Conservation (phyloP, 2,888 invertebrate species). For the Ellobium chinense region DNA sequence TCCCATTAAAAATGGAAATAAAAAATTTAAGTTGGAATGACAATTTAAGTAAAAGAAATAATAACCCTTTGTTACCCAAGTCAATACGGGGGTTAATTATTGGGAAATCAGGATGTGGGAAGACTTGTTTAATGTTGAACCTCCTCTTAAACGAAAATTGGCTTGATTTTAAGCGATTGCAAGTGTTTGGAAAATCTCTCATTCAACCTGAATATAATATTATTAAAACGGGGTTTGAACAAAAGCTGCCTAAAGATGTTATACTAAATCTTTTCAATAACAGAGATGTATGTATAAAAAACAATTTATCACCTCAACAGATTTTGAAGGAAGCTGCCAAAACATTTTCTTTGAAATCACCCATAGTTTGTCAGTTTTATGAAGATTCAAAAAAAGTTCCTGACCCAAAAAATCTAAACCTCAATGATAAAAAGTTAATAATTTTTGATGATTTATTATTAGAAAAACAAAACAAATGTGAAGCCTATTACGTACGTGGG, state of each 20-base stretch:
- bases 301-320: no score
- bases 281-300: background rate
- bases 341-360: background rate
- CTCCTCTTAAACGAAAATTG: constrained; percentile 29
- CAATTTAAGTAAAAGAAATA: background rate
- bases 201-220: constrained; percentile 51
- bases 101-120: constrained; percentile 47
- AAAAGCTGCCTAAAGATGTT: constrained; percentile 27
- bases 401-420: background rate
- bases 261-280: constrained; percentile 4
- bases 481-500: background rate
- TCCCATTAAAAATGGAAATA: background rate
- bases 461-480: constrained; percentile 28
- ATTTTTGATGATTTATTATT: constrained; percentile 13
- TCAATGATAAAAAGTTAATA: background rate
- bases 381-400: background rate
- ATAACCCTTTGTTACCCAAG: constrained; percentile 36
- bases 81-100: constrained; percentile 33
- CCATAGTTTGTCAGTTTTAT: constrained; percentile 2
- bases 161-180: constrained; percentile 43
- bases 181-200: constrained; percentile 47
- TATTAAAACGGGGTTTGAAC: constrained; percentile 29
- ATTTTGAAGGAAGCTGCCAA: background rate
- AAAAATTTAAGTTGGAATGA: background rate
- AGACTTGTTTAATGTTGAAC: constrained; percentile 38